Evolutionary conservation across 2,888 invertebrate species (phyloP), one percentile per base, ranked within the genome.

Genomic region (Fabriciana adippe): DNA sequence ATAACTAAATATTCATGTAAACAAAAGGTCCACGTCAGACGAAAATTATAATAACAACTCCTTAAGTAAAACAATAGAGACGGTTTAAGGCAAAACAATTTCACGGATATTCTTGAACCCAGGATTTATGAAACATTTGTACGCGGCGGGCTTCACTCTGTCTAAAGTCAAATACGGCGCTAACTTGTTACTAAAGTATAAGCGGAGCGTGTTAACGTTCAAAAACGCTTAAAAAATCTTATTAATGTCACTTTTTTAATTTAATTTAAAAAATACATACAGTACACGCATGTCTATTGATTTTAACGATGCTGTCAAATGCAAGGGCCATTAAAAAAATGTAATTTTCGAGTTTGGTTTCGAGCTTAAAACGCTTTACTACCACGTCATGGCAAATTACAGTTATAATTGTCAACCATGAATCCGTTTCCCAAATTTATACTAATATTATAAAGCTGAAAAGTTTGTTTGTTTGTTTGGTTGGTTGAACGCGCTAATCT

Each of bases 41-140:
- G 53, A 55, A 63, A 67, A 67, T 69, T 65, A 69, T 54, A 69
- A 64, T 66, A 71, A 67, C 57, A 64, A 64, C 69, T 64, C 41
- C 48, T 54, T 56, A 35, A 65, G 50, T 69, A 48, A 67, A 72
- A 72, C 69, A 72, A 72, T 70, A 66, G 62, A 59, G 65, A 60
- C 65, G 55, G 69, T 71, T 65, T 64, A 65, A 69, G 61, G 67
- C 67, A 73, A 79, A 81, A 81, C 78, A 81, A 80, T 79, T 81
- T 80, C 77, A 77, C 74, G 73, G 73, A 80, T 75, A 79, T 79
- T 77, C 77, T 68, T 73, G 73, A 78, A 78, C 73, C 71, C 67
- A 69, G 78, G 80, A 80, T 82, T 82, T 84, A 83, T 80, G 77
- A 81, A 81, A 78, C 79, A 80, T 78, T 74, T 74, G 77, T 80